Percentiles rank a stretch among this genome's conserved stretches.
Conservation (phyloP, 2,888 invertebrate species). For the Synanthedon tipuliformis region DNA sequence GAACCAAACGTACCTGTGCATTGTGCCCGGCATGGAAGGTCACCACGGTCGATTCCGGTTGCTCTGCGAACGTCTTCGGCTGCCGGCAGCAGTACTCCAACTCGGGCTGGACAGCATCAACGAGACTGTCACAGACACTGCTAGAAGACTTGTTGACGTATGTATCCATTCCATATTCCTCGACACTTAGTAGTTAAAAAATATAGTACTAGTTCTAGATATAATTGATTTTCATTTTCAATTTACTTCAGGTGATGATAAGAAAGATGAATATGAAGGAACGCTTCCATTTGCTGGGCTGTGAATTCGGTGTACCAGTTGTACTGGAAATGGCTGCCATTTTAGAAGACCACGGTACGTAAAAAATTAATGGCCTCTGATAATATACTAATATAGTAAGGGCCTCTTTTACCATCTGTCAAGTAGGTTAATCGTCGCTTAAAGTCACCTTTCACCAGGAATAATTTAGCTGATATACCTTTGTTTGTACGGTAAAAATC, state of each 20-base stretch:
- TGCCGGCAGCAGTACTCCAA: constrained; percentile 30
- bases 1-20: constrained; percentile 19
- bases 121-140: constrained; percentile 21
- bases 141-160: constrained; percentile 22
- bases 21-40: constrained; percentile 37
- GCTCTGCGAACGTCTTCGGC: constrained; percentile 29
- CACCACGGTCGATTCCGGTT: constrained; percentile 21
- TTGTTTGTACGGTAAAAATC: too few species aligned
- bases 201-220: too few species aligned
- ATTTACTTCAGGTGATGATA: constrained; percentile 20
- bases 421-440: too few species aligned
- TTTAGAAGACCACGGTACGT: too few species aligned
- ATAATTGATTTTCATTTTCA: neutral
- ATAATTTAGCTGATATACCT: too few species aligned
- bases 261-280: constrained; percentile 17
- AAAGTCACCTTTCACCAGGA: too few species aligned
- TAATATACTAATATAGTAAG: too few species aligned
- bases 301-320: constrained; percentile 30
- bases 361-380: too few species aligned
- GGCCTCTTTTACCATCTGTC: too few species aligned
- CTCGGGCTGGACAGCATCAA: constrained; percentile 21
- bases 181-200: neutral
- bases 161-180: neutral
- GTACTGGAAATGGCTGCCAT: constrained; percentile 33
- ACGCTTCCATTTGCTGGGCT: constrained; percentile 33